A percentile compares a stretch with the other conserved stretches of the same genome.
Evolutionary conservation across 1,140 invertebrate genomes (phyloP).

Genomic region (Cephus cinctus): DNA sequence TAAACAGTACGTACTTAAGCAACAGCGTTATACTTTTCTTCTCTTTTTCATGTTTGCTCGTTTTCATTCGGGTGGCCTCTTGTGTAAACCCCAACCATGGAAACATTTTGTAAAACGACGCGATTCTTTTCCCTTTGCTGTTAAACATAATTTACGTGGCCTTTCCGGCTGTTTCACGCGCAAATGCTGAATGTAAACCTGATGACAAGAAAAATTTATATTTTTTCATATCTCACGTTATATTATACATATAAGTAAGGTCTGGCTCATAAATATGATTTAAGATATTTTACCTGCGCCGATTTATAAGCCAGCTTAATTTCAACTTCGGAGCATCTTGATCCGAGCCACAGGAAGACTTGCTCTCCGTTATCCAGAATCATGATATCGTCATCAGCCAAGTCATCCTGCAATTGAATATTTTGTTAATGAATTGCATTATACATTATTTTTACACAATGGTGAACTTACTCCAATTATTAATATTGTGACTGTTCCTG

Average conservation of each 20-base stretch:
- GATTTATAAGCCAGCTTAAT: slow-evolving; percentile 98
- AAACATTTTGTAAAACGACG: slow-evolving; percentile 96
- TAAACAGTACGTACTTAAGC: too few relatives aligned
- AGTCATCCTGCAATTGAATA: slow-evolving; percentile 83
- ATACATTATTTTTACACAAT: too few relatives aligned
- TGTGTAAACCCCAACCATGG: slow-evolving; percentile 91
- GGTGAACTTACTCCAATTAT: too few relatives aligned
- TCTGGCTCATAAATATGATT: too few relatives aligned
- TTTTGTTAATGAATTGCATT: too few relatives aligned
- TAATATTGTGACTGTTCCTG: too few relatives aligned
- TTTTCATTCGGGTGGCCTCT: slow-evolving; percentile 69
- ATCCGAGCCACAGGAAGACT: slow-evolving; percentile 97
- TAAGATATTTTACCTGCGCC: slow-evolving; percentile 80
- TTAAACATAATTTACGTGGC: slow-evolving; percentile 91
- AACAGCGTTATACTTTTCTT: too few relatives aligned
- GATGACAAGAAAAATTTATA: slow-evolving; percentile 26
- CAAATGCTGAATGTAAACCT: slow-evolving; percentile 98
- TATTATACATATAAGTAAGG: too few relatives aligned
- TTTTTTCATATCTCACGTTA: slow-evolving; percentile 9
- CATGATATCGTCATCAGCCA: slow-evolving; percentile 99
- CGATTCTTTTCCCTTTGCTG: slow-evolving; percentile 96
- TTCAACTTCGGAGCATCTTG: slow-evolving; percentile 96
- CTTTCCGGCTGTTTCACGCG: slow-evolving; percentile 91
- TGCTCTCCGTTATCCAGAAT: slow-evolving; percentile 97
- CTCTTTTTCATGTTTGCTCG: too few relatives aligned